phyloP scores from a whole-genome alignment of 2,113 vertebrate genomes.

The Andinoacara biseriatus region DNA sequence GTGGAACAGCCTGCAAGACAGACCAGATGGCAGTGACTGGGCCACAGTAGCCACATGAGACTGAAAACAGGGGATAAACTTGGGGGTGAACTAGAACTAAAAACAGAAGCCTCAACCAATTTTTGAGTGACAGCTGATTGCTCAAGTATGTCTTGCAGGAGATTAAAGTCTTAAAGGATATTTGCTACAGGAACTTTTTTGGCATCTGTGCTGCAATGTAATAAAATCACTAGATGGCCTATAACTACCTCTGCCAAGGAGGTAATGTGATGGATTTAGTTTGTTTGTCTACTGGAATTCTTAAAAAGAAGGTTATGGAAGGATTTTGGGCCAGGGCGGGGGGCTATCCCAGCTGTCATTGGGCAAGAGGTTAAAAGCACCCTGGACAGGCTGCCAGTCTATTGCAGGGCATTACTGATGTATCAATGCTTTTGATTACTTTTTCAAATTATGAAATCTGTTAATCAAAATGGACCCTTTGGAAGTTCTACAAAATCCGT shows the following conservation, averaged over 20 bases:
- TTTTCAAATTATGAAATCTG: not conserved
- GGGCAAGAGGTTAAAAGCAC: not conserved
- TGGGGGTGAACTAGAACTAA: not conserved
- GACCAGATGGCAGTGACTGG: not conserved
- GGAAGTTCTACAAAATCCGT: not conserved
- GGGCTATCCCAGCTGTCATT: not conserved
- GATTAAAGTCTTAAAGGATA: not conserved
- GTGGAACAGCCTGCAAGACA: slow-evolving; percentile 1
- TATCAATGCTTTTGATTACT: not conserved
- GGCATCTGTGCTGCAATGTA: not conserved
- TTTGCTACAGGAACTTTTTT: not conserved
- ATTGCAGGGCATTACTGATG: not conserved
- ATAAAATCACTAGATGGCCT: not conserved
- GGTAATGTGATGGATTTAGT: not conserved
- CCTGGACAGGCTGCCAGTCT: not conserved
- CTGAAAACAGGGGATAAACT: not conserved
- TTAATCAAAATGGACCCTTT: not conserved
- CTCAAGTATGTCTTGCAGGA: not conserved
- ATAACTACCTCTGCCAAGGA: not conserved
- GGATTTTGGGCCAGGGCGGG: not conserved
- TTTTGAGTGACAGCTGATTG: not conserved
- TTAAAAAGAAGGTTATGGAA: not conserved
- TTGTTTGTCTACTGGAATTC: accelerated
- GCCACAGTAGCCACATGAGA: slow-evolving; percentile 5
- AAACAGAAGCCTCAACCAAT: not conserved